Evolutionary conservation across 1,140 invertebrate species (phyloP), one percentile per base, ranked within the genome.

Genomic region (Drosophila kikkawai): DNA sequence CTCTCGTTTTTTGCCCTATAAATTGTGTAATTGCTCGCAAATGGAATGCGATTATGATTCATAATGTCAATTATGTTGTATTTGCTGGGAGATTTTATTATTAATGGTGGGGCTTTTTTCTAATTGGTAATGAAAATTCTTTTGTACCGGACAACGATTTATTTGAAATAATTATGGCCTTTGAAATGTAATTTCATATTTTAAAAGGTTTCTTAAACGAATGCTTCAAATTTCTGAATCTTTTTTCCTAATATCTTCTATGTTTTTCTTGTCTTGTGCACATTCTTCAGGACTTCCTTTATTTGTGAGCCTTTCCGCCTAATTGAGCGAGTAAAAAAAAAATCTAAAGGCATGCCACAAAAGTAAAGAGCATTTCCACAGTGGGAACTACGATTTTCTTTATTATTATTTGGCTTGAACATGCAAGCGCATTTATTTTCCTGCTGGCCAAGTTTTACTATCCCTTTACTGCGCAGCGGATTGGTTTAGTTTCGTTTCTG

Each of bases 381-480:
- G 26, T 26, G 41, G 50, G 44, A 68, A 63, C 69, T 65, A 68
- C 77, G 61, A 71, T 69, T 84, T 88, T 74, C 69, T 69, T 80
- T 84, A 80, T 78, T 88, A 84, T 87, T 79, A 88, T 84, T 84
- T 84, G 80, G 69, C 78, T 70, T 79, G 47, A 84, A 78, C 80
- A 87, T 88, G 84, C 84, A 84, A 84, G 80, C 58, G 85, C 81
- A 88, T 90, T 90, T 88, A 88, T 84, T 81, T 81, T 75, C 55
- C 45, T 78, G 45, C 9, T 60, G 48, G 32, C 83, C 83, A 80
- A 77, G 75, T 71, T 68, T 67, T 70, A 53, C 58, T 51, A 45
- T 44, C 79, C 68, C 78, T 60, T n/a, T 26, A 39, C 36, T 39
- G 61, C 61, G 17, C 7, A 65, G 57, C 41, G 22, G 26, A 61